Evolutionary conservation across 2,113 vertebrate genomes (phyloP), one percentile per base, ranked within the genome.

Genomic region (Callipepla squamata): DNA sequence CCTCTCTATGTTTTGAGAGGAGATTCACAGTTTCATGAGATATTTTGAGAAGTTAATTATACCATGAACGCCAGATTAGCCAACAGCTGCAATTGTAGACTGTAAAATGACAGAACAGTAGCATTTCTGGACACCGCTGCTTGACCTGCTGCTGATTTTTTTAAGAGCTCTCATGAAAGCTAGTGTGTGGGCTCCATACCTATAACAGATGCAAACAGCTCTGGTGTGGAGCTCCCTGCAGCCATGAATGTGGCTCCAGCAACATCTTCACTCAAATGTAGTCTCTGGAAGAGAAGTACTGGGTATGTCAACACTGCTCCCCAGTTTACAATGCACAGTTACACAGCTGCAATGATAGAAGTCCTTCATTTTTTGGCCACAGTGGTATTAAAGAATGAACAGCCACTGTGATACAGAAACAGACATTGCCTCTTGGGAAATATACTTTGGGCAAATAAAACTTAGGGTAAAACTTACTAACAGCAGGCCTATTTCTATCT

Each of bases 161-260:
- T 91, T 80, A 88, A 85, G 51, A 86, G 36, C 65, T 69, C 67
- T 69, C 81, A 77, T 42, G 87, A 92, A 32, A 72, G 51, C 28
- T 22, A 58, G 9, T 42, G 17, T 87, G 78, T 75, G 77, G 44
- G 57, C 68, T 90, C 55, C 97, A 95, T 96, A 99, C 99, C 99
- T 85, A 99, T 99, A 74, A 99, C 96, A 17, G 99, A 99, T 48
- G 99, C 99, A 95, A 99, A 99, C 36, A 99, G 98, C 90, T 99
- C 99, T 16, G 99, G 99, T 2, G 99, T 99, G 8, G 99, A 99
- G 96, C 99, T 99, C 87, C 99, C 99, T 26, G 99, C 99, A 82
- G 99, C 99, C 99, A 99, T 99, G 97, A 99, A 99, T 32, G 99
- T 99, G 80, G 99, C 99, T 90, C 99, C 99, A 4, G 99, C 99